These are phyloP conservation scores for Menidia menidia DNA, from an alignment of 2,797 vertebrate species.

Conservation along the genomic window DNA sequence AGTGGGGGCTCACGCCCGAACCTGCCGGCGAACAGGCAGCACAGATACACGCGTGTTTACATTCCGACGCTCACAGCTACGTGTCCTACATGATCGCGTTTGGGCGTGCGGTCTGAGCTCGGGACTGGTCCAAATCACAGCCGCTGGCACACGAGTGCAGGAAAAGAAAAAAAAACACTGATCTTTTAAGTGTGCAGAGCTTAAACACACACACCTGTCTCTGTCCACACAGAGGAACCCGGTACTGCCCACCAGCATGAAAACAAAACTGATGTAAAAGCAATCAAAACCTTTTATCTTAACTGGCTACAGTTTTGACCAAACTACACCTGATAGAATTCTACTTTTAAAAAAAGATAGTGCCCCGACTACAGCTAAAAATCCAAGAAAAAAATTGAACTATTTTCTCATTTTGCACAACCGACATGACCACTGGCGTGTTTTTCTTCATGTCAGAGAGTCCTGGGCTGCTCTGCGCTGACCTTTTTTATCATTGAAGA, in stretches of 20 bases:
- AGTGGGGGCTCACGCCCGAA: conserved; percentile 46
- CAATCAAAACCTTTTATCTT: too few relatives aligned
- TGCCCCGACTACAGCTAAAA: too few relatives aligned
- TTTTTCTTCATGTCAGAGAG: too few relatives aligned
- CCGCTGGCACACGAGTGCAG: conserved; percentile 4
- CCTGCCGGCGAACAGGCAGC: conserved; percentile 34
- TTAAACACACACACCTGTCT: conserved; percentile 15
- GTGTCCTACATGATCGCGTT: too few relatives aligned
- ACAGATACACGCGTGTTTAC: conserved; percentile 4
- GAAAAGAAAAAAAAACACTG: conserved; percentile 10
- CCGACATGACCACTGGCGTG: too few relatives aligned
- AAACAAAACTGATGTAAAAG: too few relatives aligned
- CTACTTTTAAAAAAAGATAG: too few relatives aligned
- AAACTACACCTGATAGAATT: too few relatives aligned
- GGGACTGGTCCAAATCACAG: not conserved
- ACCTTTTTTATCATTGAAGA: not conserved
- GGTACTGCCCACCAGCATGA: too few relatives aligned
- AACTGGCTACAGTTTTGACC: too few relatives aligned
- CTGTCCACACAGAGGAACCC: not conserved
- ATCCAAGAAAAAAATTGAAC: too few relatives aligned
- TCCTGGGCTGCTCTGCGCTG: not conserved
- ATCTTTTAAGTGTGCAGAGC: conserved; percentile 21
- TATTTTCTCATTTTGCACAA: too few relatives aligned
- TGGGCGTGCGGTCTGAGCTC: not conserved
- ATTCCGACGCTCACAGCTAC: not conserved